phyloP scores from a whole-genome alignment of 2,113 vertebrate genomes.

The Hemichromis elongatus region DNA sequence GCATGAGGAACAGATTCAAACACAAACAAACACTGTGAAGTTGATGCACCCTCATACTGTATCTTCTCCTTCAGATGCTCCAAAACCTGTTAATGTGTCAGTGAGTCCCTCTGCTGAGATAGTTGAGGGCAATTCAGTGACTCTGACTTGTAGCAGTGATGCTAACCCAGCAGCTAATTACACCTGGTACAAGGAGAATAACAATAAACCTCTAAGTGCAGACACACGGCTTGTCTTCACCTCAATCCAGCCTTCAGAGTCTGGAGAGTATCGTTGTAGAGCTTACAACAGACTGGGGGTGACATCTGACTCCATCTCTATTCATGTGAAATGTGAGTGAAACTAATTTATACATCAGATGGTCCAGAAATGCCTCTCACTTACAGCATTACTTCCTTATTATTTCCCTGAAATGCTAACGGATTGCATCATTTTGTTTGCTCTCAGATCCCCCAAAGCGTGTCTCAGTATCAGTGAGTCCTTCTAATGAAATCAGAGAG shows the following conservation, averaged over 20 bases:
- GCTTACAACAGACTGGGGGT: background rate
- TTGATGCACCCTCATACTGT: fast-evolving
- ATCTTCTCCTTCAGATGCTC: background rate
- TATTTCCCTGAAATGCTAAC: background rate
- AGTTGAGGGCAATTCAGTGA: background rate
- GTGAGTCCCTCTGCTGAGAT: background rate
- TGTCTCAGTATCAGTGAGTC: background rate
- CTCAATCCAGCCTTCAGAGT: background rate
- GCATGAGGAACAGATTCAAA: too few relatives aligned
- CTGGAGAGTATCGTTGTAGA: background rate
- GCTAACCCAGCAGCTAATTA: background rate
- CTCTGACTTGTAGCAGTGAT: background rate
- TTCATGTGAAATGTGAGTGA: background rate
- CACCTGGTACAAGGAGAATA: background rate
- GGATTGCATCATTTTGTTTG: background rate
- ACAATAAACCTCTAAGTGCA: background rate
- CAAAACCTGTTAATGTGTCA: fast-evolving
- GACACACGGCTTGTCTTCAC: background rate
- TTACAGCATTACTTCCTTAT: background rate
- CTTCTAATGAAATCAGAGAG: background rate
- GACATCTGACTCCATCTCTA: background rate
- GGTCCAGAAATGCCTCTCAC: background rate
- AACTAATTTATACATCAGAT: background rate
- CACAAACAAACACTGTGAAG: background rate
- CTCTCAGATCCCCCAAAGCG: background rate